Base-by-base conservation (phyloP, 2,113 vertebrate species). In the Toxotes jaculatrix region DNA sequence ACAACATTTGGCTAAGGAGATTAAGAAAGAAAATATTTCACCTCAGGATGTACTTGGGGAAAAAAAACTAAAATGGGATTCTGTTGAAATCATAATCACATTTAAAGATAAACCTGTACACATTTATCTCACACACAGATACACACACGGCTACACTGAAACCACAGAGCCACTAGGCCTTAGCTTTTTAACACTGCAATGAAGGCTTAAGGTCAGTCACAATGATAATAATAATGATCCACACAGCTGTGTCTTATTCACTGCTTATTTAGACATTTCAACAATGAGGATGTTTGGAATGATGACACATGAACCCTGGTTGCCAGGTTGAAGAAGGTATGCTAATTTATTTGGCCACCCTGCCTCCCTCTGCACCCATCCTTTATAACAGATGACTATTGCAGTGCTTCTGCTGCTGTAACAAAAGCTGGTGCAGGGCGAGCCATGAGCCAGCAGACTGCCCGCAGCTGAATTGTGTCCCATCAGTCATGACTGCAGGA, bases 381-480 rank as follows among this genome's bases (percentile, higher is more conserved):
- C 32, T 71, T 32, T 61, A 68, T 74, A 83, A 80, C 42, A 82
- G 74, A 78, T 70, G 40, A 71, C 36, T 78, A 69, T 55, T 85
- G 85, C 86, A 81, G 85, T 59, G 53, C 56, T 74, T 87, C 59
- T 10, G 13, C 78, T 87, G 75, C 68, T 31, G 49, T 71, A 74
- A 86, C 82, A 82, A 62, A 89, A 74, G 66, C 75, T 89, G 78
- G 23, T 89, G 86, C 87, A 83, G 80, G 67, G 59, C 14, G 14
- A 83, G 77, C 53, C 49, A 38, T 72, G 77, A 90, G 76, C 79
- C 90, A 90, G 84, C 89, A 83, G 49, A 59, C 53, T 82, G 86
- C 62, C 84, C 23, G 6, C 51, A 69, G 73, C 81, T 70, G 63
- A 86, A 79, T 53, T 43, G 38, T 61, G 69, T 56, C 79, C 77